phyloP scores from a whole-genome alignment of 2,888 invertebrate species.

The Sialis fuliginosa region DNA sequence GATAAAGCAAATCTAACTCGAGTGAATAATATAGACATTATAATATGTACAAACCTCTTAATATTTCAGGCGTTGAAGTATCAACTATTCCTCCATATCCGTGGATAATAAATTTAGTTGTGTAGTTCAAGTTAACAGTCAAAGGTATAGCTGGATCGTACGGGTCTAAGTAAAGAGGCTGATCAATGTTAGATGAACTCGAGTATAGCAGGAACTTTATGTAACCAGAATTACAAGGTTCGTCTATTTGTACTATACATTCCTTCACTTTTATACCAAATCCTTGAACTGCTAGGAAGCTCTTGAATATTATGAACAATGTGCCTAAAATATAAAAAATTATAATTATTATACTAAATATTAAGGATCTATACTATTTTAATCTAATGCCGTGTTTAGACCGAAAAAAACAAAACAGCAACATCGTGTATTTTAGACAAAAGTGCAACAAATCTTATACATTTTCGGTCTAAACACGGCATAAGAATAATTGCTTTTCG shows the following conservation, averaged over 20 bases:
- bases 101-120: constrained; percentile 22
- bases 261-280: constrained; percentile 9
- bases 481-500: too few relatives aligned
- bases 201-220: constrained; percentile 21
- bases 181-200: constrained; percentile 9
- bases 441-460: too few relatives aligned
- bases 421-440: too few relatives aligned
- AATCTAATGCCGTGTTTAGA: too few relatives aligned
- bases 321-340: too few relatives aligned
- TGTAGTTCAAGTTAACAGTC: constrained; percentile 13
- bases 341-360: too few relatives aligned
- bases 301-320: too few relatives aligned
- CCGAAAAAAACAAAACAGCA: too few relatives aligned
- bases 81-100: constrained; percentile 26
- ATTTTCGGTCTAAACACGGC: too few relatives aligned
- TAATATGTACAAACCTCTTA: constrained; percentile 1
- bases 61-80: constrained; percentile 13
- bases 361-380: too few relatives aligned
- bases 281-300: too few relatives aligned
- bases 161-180: constrained; percentile 16
- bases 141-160: constrained; percentile 17
- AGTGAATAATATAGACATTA: neutral
- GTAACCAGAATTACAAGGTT: constrained; percentile 20
- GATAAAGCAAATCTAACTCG: too few relatives aligned
- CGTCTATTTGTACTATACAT: constrained; percentile 20